phyloP scores from a whole-genome alignment of 2,797 vertebrate species.

The Mus minutoides region DNA sequence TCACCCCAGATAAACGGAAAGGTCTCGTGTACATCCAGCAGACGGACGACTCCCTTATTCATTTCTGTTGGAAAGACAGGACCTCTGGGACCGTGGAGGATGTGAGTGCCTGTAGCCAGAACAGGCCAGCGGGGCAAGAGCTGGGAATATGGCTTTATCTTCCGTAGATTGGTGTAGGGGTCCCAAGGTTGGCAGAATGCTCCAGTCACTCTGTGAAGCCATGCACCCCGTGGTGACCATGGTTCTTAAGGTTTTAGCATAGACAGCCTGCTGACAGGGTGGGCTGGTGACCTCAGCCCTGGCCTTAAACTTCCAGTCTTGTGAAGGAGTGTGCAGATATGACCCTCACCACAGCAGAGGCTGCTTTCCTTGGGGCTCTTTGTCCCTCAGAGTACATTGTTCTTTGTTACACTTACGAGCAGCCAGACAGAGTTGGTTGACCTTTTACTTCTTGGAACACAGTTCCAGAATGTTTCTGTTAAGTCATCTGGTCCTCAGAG shows the following conservation, averaged over 20 bases:
- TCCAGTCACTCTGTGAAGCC: too few relatives aligned
- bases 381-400: neutral
- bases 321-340: neutral
- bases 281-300: neutral
- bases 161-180: too few relatives aligned
- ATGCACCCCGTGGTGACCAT: neutral
- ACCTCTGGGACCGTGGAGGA: constrained; percentile 95
- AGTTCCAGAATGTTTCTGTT: neutral
- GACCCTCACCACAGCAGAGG: neutral
- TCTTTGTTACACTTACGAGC: neutral
- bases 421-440: neutral
- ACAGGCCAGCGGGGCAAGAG: neutral
- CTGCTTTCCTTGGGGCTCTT: rapidly evolving
- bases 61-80: constrained; percentile 99
- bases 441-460: neutral
- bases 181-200: rapidly evolving
- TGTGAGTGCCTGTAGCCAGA: constrained; percentile 86
- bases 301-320: neutral
- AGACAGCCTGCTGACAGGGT: too few relatives aligned
- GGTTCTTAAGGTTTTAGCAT: neutral
- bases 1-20: constrained; percentile 97
- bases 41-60: constrained; percentile 97
- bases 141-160: rapidly evolving
- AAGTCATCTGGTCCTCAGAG: too few relatives aligned
- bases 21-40: constrained; percentile 97